Conservation (phyloP, 2,888 invertebrate species). For the Dicycla oo region DNA sequence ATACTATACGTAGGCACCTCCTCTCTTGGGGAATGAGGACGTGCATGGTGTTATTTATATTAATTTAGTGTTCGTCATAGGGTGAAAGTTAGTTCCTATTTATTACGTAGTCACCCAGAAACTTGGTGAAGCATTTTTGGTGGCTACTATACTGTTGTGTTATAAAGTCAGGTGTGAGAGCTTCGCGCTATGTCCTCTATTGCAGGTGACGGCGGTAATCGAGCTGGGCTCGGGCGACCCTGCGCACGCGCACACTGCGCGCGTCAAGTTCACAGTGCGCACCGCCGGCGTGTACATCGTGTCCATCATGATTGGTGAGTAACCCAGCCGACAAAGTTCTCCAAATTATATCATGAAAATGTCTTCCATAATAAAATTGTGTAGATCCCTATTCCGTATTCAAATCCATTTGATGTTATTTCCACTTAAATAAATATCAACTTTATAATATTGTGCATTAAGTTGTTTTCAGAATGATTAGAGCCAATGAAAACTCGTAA, state of each 20-base stretch:
- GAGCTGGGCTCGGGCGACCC: slow-evolving; percentile 97
- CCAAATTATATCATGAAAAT: too few species aligned
- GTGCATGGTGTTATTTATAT: neutral
- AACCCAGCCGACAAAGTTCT: too few species aligned
- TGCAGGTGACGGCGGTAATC: slow-evolving; percentile 94
- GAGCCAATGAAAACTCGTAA: too few species aligned
- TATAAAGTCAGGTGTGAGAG: slow-evolving; percentile 37
- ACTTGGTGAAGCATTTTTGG: neutral
- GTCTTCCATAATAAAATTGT: too few species aligned
- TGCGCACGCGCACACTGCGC: slow-evolving; percentile 95
- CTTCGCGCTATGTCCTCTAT: slow-evolving; percentile 30
- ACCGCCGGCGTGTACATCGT: slow-evolving; percentile 97
- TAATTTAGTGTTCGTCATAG: neutral
- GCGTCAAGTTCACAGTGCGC: slow-evolving; percentile 97
- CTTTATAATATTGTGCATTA: too few species aligned
- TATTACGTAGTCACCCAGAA: neutral
- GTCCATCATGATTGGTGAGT: slow-evolving; percentile 88
- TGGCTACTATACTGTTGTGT: neutral
- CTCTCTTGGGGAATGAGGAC: too few species aligned
- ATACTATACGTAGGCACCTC: too few species aligned
- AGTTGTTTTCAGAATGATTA: too few species aligned
- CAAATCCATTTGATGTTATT: too few species aligned
- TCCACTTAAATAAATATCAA: too few species aligned
- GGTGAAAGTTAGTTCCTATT: too few species aligned
- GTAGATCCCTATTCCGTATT: too few species aligned